Percentiles rank a stretch among this genome's conserved stretches.
phyloP scores from a whole-genome alignment of 2,888 invertebrate genomes.

The Parasteatoda lunata region DNA sequence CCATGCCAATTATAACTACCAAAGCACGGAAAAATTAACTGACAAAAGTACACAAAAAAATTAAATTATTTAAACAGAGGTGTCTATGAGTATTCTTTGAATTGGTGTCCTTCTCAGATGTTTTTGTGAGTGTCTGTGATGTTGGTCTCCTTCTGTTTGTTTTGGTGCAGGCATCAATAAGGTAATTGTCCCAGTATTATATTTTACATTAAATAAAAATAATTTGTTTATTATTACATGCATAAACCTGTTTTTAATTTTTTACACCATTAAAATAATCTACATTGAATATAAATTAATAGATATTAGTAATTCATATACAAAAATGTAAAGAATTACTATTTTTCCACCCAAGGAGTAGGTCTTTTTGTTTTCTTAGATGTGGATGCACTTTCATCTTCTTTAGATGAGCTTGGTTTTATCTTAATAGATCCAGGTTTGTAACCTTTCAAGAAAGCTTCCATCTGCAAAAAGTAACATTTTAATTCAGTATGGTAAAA shows the following conservation, averaged over 20 bases:
- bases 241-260: background rate
- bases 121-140: too few relatives aligned
- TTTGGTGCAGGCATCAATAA: too few relatives aligned
- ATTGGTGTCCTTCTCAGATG: too few relatives aligned
- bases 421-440: slow-evolving; percentile 33
- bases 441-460: slow-evolving; percentile 59
- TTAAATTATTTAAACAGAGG: too few relatives aligned
- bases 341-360: slow-evolving; percentile 90
- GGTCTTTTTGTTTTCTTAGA: slow-evolving; percentile 55
- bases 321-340: slow-evolving; percentile 76
- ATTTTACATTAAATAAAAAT: background rate
- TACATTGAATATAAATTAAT: background rate
- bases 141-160: too few relatives aligned
- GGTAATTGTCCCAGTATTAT: too few relatives aligned
- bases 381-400: slow-evolving; percentile 5
- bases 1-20: too few relatives aligned
- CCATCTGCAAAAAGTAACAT: slow-evolving; percentile 16
- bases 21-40: too few relatives aligned
- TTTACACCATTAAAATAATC: background rate
- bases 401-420: background rate
- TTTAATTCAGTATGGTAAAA: too few relatives aligned
- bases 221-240: background rate
- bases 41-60: too few relatives aligned
- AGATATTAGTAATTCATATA: too few relatives aligned
- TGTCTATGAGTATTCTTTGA: too few relatives aligned